Percentiles rank a stretch among this genome's conserved stretches.
Evolutionary conservation across 2,888 invertebrate genomes (phyloP).

Genomic region (Oscheius myriophilus): DNA sequence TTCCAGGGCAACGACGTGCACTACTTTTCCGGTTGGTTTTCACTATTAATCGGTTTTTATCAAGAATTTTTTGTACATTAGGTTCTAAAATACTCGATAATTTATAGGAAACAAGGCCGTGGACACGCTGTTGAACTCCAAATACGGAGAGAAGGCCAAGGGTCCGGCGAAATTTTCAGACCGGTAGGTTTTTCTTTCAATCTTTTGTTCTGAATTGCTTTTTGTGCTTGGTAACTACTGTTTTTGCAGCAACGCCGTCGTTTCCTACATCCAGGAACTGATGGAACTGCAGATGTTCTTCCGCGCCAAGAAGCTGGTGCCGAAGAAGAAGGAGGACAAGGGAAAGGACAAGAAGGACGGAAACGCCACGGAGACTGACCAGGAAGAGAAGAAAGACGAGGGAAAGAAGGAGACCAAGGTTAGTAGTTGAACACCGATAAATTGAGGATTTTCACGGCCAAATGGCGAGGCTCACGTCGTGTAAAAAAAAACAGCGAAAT

Average conservation of each 20-base stretch:
- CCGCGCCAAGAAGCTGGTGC: conserved; percentile 66
- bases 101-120: conserved; percentile 79
- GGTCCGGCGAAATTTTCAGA: conserved; percentile 83
- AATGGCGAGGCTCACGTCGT: too few species aligned
- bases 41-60: too few species aligned
- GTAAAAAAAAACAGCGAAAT: too few species aligned
- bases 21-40: conserved; percentile 85
- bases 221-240: too few species aligned
- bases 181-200: conserved; percentile 71
- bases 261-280: conserved; percentile 43
- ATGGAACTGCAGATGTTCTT: conserved; percentile 57
- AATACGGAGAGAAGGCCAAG: conserved; percentile 80
- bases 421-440: neutral
- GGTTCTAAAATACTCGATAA: too few species aligned
- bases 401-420: conserved; percentile 45
- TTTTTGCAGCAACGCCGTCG: conserved; percentile 35
- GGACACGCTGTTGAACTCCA: conserved; percentile 88
- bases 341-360: conserved; percentile 33
- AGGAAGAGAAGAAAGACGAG: conserved; percentile 57
- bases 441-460: neutral
- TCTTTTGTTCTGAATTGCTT: neutral
- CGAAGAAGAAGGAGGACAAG: conserved; percentile 64
- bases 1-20: conserved; percentile 95
- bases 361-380: conserved; percentile 48
- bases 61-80: too few species aligned